A percentile compares a stretch with the other conserved stretches of the same genome.
Conservation (phyloP, 2,888 invertebrate genomes). For the Erebia ligea region DNA sequence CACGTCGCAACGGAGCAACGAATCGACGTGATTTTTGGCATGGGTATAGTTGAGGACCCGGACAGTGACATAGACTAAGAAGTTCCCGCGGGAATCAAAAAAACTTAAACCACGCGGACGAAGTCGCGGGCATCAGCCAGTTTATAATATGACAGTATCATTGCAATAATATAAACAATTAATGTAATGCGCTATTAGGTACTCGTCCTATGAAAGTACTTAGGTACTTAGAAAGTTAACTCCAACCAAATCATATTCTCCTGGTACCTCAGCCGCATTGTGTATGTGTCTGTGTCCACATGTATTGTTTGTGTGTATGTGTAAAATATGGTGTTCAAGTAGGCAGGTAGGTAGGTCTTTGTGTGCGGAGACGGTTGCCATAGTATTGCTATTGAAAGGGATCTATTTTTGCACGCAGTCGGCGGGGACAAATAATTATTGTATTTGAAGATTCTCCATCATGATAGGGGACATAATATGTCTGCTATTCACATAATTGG, state of each 20-base stretch:
- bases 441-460: conserved; percentile 8
- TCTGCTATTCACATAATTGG: background rate
- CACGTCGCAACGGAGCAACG: too few species aligned
- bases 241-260: conserved; percentile 36
- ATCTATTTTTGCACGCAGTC: conserved; percentile 20
- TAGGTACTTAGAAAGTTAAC: conserved; percentile 13
- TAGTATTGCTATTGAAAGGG: conserved; percentile 27
- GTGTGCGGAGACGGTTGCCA: conserved; percentile 33
- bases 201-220: background rate
- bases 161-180: background rate
- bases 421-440: conserved; percentile 11
- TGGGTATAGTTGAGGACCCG: too few species aligned
- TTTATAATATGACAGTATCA: too few species aligned
- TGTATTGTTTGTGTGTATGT: conserved; percentile 1
- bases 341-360: conserved; percentile 3
- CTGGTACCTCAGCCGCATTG: conserved; percentile 35
- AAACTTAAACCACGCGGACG: too few species aligned
- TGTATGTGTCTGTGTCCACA: conserved; percentile 23
- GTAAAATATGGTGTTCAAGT: conserved; percentile 7
- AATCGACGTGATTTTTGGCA: too few species aligned
- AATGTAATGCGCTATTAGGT: background rate
- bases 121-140: too few species aligned
- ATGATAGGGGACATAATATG: background rate
- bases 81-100: too few species aligned
- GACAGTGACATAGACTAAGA: too few species aligned